Base-by-base conservation (phyloP, 2,797 vertebrate species). In the Enteromius fasciolatus region DNA sequence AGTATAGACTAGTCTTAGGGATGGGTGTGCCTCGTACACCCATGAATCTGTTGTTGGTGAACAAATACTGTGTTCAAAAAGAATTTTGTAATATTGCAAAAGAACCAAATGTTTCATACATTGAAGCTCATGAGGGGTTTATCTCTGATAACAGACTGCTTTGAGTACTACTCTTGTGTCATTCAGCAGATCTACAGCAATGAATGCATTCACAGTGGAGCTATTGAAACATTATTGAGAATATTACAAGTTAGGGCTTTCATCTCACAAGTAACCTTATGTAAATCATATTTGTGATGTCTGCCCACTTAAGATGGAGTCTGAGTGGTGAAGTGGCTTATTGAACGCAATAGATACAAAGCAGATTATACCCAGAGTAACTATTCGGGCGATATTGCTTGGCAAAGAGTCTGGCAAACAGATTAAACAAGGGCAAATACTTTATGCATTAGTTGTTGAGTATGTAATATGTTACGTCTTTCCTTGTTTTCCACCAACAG, bases 141-240 rank as follows among this genome's bases (percentile, higher is more conserved):
- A 67, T n/a, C 63, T 52, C 9, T 75, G 25, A 77, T 63, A 57
- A 28, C n/a, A 46, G 14, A 41, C 23, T 28, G 10, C 20, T 63
- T 63, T 63, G 57, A 20, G 36, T 31, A 28, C 36, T 66, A 67
- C 28, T 67, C 28, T 31, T 17, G 61, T 66, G 76, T 23, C 76
- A 78, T 78, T 78, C 61, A 52, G 12, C 12, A 67, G 44, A 78
- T 66, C 25, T 64, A 78, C 18, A 33, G 28, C 61, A 50, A 78
- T 64, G 61, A 36, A 61, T 67, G 61, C 8, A 78, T 78, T 52
- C 61, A 78, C 61, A 78, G 61, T 6, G 44, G 61, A 66, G 61
- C 59, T 23, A 78, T 66, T 78, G 44, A 52, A 33, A 78, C 61
- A 78, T 78, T 78, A 78, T 59, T 78, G 61, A 78, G 76, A 52